phyloP scores from a whole-genome alignment of 1,140 invertebrate genomes.

The Apis cerana region DNA sequence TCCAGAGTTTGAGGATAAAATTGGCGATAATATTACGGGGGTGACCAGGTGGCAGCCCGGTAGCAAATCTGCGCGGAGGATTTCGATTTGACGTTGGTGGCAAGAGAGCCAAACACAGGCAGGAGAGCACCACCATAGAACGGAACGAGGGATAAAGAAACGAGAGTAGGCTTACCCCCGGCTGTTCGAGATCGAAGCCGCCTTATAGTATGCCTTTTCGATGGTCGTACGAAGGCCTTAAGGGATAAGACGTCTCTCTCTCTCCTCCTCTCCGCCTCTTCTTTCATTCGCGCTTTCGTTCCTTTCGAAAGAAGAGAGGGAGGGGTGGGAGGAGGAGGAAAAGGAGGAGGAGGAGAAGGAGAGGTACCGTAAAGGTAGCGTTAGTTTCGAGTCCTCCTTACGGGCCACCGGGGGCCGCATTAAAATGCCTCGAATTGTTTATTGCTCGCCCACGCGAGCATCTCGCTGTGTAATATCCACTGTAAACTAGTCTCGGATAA shows the following conservation, averaged over 20 bases:
- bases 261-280: conserved; percentile 5
- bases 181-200: conserved; percentile 59
- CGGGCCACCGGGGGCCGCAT: conserved; percentile 64
- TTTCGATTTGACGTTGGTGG: conserved; percentile 25
- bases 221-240: conserved; percentile 63
- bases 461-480: conserved; percentile 59
- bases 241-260: conserved; percentile 57
- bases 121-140: conserved; percentile 39
- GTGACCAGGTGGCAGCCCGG: conserved; percentile 23
- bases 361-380: conserved; percentile 34
- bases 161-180: conserved; percentile 56
- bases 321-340: background rate
- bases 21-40: background rate
- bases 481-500: conserved; percentile 64
- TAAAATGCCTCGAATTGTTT: conserved; percentile 73
- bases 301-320: conserved; percentile 45
- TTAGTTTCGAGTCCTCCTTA: conserved; percentile 66
- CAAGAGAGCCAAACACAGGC: conserved; percentile 14
- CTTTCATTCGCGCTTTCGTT: conserved; percentile 53
- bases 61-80: conserved; percentile 42
- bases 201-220: conserved; percentile 60
- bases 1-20: background rate
- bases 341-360: no score
- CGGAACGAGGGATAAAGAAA: conserved; percentile 49
- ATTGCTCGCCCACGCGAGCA: conserved; percentile 43